These are phyloP conservation scores for Liposcelis brunnea DNA, from an alignment of 2,888 invertebrate genomes.

Conservation along the genomic window DNA sequence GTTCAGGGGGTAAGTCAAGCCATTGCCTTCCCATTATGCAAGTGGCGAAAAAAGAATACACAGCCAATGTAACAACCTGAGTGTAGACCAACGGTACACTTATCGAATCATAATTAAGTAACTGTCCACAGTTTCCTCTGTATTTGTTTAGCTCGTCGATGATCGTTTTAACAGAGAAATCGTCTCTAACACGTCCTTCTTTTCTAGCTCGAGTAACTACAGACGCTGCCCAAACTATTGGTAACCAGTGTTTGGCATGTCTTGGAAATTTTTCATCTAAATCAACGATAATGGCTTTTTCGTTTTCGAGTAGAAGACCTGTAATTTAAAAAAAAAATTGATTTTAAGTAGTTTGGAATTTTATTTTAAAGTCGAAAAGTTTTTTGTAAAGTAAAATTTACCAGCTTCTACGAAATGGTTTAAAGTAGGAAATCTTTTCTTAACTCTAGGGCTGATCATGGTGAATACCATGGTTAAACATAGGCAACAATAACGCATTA, in stretches of 20 bases:
- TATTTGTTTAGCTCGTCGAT: constrained; percentile 76
- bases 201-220: constrained; percentile 79
- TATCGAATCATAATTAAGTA: constrained; percentile 62
- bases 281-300: constrained; percentile 57
- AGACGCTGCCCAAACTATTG: constrained; percentile 81
- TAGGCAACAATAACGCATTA: constrained; percentile 65
- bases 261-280: constrained; percentile 67
- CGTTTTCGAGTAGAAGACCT: constrained; percentile 66
- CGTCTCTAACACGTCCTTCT: constrained; percentile 74
- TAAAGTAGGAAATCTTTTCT: constrained; percentile 71
- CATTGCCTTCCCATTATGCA: constrained; percentile 80
- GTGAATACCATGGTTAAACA: constrained; percentile 76
- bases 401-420: constrained; percentile 65
- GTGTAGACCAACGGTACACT: constrained; percentile 69
- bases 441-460: constrained; percentile 73
- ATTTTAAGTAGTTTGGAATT: no score
- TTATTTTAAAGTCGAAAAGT: no score
- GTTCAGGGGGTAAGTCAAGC: constrained; percentile 34
- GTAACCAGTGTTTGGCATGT: constrained; percentile 78
- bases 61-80: constrained; percentile 81
- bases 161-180: constrained; percentile 83
- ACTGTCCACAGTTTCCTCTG: constrained; percentile 56
- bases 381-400: constrained; percentile 13
- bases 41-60: constrained; percentile 80
- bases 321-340: constrained; percentile 8